phyloP scores from a whole-genome alignment of 2,797 vertebrate species.

The Tarsius wallacei region DNA sequence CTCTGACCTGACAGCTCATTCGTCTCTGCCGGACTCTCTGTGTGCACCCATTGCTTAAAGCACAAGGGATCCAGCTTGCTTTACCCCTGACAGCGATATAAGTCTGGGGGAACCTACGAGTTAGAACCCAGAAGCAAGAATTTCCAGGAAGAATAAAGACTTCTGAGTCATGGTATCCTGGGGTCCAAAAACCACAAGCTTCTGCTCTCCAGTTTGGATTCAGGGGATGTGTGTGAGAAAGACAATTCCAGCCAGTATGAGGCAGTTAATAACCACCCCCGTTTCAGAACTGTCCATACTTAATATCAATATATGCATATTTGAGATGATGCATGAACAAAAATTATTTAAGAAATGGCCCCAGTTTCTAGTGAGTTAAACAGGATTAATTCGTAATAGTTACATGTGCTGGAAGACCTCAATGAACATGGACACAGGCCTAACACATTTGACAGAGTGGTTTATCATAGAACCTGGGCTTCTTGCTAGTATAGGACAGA shows the following conservation, averaged over 20 bases:
- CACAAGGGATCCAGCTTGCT: not conserved
- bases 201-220: not conserved
- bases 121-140: not conserved
- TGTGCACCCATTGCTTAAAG: not conserved
- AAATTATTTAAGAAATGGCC: slow-evolving; percentile 1
- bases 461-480: not conserved
- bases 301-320: not conserved
- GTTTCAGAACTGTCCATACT: not conserved
- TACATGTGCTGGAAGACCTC: not conserved
- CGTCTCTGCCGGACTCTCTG: not conserved
- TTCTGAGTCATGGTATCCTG: not conserved
- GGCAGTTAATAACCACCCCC: not conserved
- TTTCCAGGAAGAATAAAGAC: slow-evolving; percentile 22
- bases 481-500: not conserved
- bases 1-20: not conserved
- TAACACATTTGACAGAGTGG: not conserved
- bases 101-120: not conserved
- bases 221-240: not conserved
- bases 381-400: not conserved
- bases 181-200: not conserved
- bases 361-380: not conserved
- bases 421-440: not conserved
- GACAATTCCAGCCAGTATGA: not conserved
- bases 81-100: not conserved
- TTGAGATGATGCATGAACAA: not conserved